Evolutionary conservation across 2,113 vertebrate genomes (phyloP).

Genomic region (Bettongia penicillata): DNA sequence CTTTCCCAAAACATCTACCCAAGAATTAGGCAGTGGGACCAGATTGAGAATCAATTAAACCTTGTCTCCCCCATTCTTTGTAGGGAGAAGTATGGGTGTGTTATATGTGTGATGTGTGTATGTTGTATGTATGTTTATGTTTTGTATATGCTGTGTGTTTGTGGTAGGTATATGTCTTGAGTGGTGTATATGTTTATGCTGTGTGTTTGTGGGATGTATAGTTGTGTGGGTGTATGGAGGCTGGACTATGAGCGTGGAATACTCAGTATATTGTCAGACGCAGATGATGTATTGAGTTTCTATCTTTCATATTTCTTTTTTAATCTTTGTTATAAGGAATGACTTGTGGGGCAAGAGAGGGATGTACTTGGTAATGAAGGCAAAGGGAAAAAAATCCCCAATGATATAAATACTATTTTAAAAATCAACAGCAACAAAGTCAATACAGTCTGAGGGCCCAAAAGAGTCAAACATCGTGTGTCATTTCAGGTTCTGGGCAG

Average conservation of each 20-base stretch:
- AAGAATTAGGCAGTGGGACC: too few relatives aligned
- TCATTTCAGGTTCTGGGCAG: background rate
- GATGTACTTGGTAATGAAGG: background rate
- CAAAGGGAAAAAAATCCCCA: background rate
- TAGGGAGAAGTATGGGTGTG: background rate
- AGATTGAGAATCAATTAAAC: too few relatives aligned
- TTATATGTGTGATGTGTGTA: background rate
- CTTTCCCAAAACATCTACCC: too few relatives aligned
- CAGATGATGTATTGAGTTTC: background rate
- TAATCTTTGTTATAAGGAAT: background rate
- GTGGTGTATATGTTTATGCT: background rate
- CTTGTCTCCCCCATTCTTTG: too few relatives aligned
- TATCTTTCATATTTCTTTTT: background rate
- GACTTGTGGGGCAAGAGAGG: background rate
- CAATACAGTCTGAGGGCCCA: background rate
- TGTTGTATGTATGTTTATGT: background rate
- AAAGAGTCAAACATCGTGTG: background rate
- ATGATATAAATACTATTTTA: background rate
- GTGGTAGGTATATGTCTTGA: background rate
- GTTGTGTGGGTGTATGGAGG: background rate
- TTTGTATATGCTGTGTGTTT: too few relatives aligned
- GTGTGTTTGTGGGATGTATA: too few relatives aligned
- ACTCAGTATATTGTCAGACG: background rate
- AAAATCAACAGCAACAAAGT: background rate
- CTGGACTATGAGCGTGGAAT: background rate